Evolutionary conservation across 2,888 invertebrate species (phyloP), one percentile per base, ranked within the genome.

Genomic region (Synanthedon tipuliformis): DNA sequence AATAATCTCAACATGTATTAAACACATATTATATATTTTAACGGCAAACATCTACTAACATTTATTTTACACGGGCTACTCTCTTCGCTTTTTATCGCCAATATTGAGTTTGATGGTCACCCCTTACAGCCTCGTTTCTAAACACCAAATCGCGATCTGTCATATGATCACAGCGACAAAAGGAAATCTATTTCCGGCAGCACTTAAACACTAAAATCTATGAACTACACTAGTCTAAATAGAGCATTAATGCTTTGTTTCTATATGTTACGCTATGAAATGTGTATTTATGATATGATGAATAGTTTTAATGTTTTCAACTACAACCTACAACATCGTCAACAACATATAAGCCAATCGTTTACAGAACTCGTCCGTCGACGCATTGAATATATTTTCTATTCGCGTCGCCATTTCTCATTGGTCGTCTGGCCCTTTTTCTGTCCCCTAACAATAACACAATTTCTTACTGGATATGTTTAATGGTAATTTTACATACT

Each of bases 281-380:
- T 85, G 79, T 84, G 71, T 80, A 63, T 63, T 68, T 78, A 81
- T 81, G 85, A 86, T 85, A 86, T 85, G 84, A 81, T 76, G 67
- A 73, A 78, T 78, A 76, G 73, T 75, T 78, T 74, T 70, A 61
- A 69, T 70, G 71, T 73, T 63, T 55, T 63, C 63, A 71, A 71
- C 23, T 49, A 49, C 45, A 49, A 49, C 16, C 16, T 45, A 45
- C 48, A 15, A 45, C 48, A 45, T 11, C n/a, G 15, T 45, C 13
- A 45, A 45, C 48, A 15, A 45, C 48, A 45, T 15, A 45, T 34
- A 34, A 34, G 34, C 34, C 34, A 34, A 34, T 3, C 10, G 34
- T 34, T 34, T 34, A 34, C 34, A 34, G 34, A 34, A 34, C 34
- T 34, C 34, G 10, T 34, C 34, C 7, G 34, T 34, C 34, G 34